Evolutionary conservation across 2,888 invertebrate genomes (phyloP).

Genomic region (Nasonovia ribisnigri): DNA sequence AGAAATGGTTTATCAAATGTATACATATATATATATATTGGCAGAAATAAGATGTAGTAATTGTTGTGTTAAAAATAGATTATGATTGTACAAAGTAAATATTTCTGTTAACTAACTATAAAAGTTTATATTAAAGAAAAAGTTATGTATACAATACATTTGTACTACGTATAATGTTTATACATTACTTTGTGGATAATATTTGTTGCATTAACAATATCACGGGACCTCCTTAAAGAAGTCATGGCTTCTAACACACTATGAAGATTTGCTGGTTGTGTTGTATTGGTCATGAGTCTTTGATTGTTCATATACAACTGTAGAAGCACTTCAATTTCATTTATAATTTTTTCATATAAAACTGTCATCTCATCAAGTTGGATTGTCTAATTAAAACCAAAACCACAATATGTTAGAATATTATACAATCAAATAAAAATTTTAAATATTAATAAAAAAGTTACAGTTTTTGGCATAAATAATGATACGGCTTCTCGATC

Average conservation of each 20-base stretch:
- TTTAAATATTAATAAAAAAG: neutral
- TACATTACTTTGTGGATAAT: conserved; percentile 82
- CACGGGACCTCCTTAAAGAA: conserved; percentile 83
- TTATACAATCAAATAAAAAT: neutral
- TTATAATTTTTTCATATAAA: conserved; percentile 80
- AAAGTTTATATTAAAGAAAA: neutral
- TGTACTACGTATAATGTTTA: neutral
- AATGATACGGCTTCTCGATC: conserved; percentile 81
- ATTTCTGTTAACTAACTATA: neutral
- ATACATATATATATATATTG: neutral
- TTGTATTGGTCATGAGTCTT: conserved; percentile 72
- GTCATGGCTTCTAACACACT: conserved; percentile 84
- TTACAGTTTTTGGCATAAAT: conserved; percentile 80
- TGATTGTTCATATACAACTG: conserved; percentile 75
- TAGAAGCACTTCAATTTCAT: conserved; percentile 85
- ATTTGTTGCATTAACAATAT: conserved; percentile 82
- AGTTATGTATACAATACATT: neutral
- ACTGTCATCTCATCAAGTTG: conserved; percentile 83
- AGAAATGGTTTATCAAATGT: neutral
- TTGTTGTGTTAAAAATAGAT: neutral
- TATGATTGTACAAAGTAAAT: neutral
- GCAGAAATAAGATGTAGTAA: neutral
- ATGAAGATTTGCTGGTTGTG: conserved; percentile 81
- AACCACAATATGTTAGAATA: neutral
- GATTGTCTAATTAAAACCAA: conserved; percentile 64